Evolutionary conservation across 2,797 vertebrate species (phyloP), one percentile per base, ranked within the genome.

Genomic region (Aulostomus chinensis): DNA sequence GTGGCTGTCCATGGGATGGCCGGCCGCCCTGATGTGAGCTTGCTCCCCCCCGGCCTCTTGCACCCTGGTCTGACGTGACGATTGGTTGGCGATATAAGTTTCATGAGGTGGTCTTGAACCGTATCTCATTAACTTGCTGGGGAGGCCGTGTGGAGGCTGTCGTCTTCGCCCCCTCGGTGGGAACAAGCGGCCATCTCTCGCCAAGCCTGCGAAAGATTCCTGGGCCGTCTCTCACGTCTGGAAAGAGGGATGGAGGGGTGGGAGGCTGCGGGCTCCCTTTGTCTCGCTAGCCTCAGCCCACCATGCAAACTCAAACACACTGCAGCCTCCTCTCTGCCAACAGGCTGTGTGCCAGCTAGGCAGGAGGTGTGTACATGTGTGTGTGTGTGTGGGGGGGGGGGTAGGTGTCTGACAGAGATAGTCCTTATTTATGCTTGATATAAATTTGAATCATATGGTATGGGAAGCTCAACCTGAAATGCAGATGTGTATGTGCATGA

Each of bases 161-260:
- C n/a, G n/a, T n/a, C n/a, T n/a, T n/a, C n/a, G n/a, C 78, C 74
- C 32, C 14, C 60, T 46, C 82, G 62, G 76, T 88, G 37, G 66
- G 85, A 89, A 89, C 21, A 73, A 82, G 78, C 57, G 51, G 81
- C 75, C 90, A 83, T 91, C 90, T 93, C 88, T 93, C 81, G 33
- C 77, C 92, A 88, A 90, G 90, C 91, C 89, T 91, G 83, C 78
- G 86, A 90, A 92, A 91, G 86, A 88, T 92, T 91, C 90, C 91
- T 87, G 26, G 56, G 68, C 76, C 66, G 40, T 80, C 80, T 83
- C 88, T 87, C 39, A 64, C 67, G 91, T 94, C 91, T 92, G 92
- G 73, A 66, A 37, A 34, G 73, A 24, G 65, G 72, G 71, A 50
- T 42, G 42, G 78, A 46, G 46, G 68, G 69, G 54, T 4, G 35